A percentile compares a stretch with the other conserved stretches of the same genome.
Conservation (phyloP, 2,113 vertebrate species). For the Charadrius vociferus region DNA sequence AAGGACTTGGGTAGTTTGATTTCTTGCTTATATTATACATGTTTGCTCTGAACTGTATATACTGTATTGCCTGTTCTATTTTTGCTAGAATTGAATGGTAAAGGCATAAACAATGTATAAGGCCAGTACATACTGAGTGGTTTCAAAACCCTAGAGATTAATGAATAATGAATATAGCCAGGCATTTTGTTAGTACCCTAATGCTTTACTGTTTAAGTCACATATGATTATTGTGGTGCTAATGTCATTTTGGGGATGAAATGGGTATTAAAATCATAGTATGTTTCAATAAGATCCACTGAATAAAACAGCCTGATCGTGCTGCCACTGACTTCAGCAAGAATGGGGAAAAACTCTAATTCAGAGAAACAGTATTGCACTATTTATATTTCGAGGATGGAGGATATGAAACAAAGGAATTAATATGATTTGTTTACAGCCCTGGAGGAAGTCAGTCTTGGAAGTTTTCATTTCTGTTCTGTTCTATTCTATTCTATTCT, state of each 20-base stretch:
- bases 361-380: not conserved
- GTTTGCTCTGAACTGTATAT: conserved; percentile 5
- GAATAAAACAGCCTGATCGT: not conserved
- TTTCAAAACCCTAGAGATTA: conserved; percentile 8
- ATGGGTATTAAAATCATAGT: not conserved
- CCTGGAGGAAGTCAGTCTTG: not conserved
- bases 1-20: not conserved
- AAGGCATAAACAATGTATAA: conserved; percentile 56
- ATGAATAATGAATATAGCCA: conserved; percentile 29
- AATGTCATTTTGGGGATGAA: not conserved
- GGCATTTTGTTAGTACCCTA: not conserved
- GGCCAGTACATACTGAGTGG: not conserved
- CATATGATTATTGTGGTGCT: not conserved
- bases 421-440: not conserved
- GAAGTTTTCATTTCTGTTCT: not conserved
- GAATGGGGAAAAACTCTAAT: not conserved
- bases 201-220: not conserved
- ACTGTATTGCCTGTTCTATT: conserved; percentile 21
- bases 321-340: not conserved
- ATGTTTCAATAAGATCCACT: not conserved
- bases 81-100: conserved; percentile 29
- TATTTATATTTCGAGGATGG: not conserved
- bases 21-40: conserved; percentile 28
- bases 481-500: not conserved
- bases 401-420: not conserved